Evolutionary conservation across 2,888 invertebrate species (phyloP), one percentile per base, ranked within the genome.

Genomic region (Mactromeris polynyma): DNA sequence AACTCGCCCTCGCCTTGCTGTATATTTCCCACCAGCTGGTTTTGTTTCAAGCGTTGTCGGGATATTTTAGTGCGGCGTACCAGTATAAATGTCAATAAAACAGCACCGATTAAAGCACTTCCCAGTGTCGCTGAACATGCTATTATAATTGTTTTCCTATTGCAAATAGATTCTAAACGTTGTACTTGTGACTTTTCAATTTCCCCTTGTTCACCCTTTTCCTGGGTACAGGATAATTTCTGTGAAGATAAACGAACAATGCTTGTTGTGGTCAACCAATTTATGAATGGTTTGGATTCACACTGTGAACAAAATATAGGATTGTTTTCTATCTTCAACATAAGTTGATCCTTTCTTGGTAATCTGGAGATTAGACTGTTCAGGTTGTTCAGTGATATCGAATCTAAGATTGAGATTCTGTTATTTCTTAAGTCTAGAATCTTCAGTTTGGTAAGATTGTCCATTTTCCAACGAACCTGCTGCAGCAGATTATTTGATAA

Each of bases 241-340:
- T 54, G 33, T 17, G 33, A 1, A 14, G 69, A 33, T 33, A 82
- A 9, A 21, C 54, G 21, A 2, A 82, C 38, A 38, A 19, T 21
- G 26, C 19, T 64, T 9, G 82, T 64, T 14, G 14, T 21, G 38
- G 26, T 36, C 21, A 82, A 38, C 58, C 58, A 82, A 4, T 36
- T 11, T 21, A 82, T 58, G 26, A 82, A 82, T 26, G 36, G 38
- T 64, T 58, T 64, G 2, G 64, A 38, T 26, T 82, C 40, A 26
- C 85, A 85, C 42, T 17, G 36, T 0, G 79, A 79, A 79, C 79
- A 85, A 19, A 58, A 79, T 11, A 85, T n/a, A 3, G 54, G 78
- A 40, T 85, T 85, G 7, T 31, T 54, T 6, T 9, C 38, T 33
- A 85, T 19, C n/a, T 54, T 4, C 21, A 85, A 7, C 36, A 26